A percentile compares a stretch with the other conserved stretches of the same genome.
phyloP scores from a whole-genome alignment of 2,888 invertebrate species.

The Heterodera filipjevi region DNA sequence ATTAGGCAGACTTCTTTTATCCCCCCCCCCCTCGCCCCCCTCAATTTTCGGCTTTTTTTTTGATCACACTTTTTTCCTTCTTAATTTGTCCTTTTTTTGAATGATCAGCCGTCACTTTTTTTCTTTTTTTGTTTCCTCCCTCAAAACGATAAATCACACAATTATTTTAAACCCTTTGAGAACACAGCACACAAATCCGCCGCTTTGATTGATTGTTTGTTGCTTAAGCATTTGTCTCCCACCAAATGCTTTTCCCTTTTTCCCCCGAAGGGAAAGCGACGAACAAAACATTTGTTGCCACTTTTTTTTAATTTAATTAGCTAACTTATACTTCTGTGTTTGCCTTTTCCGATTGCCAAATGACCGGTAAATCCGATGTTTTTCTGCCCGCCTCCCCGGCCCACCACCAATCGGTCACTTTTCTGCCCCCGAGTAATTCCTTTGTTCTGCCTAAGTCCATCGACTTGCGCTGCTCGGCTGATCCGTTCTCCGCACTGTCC shows the following conservation, averaged over 20 bases:
- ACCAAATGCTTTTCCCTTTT: no score
- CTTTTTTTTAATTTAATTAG: no score
- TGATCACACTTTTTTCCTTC: not conserved
- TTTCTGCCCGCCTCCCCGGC: not conserved
- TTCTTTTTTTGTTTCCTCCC: not conserved
- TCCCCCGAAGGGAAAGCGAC: no score
- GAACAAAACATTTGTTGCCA: no score
- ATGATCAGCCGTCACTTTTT: not conserved
- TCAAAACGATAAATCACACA: not conserved
- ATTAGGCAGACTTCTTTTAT: no score
- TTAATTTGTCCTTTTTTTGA: not conserved
- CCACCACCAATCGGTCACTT: not conserved
- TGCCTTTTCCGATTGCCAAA: not conserved
- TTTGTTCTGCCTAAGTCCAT: constrained; percentile 13
- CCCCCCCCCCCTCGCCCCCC: not conserved
- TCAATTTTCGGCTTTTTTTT: not conserved
- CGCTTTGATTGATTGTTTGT: not conserved
- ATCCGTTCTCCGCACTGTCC: constrained; percentile 7
- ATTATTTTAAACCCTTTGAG: not conserved
- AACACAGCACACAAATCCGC: no score
- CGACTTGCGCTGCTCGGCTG: constrained; percentile 18
- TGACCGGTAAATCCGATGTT: not conserved
- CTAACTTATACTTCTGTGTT: no score
- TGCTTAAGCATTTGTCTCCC: no score
- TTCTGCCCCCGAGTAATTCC: not conserved